phyloP scores from a whole-genome alignment of 1,140 invertebrate species.

The Polyergus mexicanus region DNA sequence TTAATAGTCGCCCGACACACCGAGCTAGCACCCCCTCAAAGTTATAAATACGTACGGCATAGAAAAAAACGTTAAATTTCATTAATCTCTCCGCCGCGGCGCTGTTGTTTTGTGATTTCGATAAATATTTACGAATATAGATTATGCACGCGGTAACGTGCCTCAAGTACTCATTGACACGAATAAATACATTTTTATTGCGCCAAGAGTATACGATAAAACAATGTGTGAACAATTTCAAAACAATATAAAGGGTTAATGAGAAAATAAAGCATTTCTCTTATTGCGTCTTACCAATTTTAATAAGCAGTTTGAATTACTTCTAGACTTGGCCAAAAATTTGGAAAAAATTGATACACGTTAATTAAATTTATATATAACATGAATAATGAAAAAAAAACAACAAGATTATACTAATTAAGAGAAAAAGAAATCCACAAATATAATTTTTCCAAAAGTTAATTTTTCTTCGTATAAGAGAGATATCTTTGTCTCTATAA shows the following conservation, averaged over 20 bases:
- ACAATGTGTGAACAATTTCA: background rate
- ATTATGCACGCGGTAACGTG: background rate
- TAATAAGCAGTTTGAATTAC: background rate
- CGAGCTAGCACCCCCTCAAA: background rate
- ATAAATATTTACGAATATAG: slow-evolving; percentile 17
- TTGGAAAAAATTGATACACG: background rate
- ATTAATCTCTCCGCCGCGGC: background rate
- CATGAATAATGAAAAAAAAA: no score
- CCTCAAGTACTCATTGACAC: background rate
- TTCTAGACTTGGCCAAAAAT: background rate
- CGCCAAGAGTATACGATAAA: background rate
- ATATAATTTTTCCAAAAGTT: background rate
- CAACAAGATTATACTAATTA: no score
- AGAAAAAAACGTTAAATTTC: background rate
- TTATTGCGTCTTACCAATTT: background rate
- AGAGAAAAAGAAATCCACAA: no score
- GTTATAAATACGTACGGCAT: background rate
- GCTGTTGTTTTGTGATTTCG: background rate
- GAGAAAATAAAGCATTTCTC: background rate
- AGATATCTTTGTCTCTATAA: background rate
- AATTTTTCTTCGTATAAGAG: background rate
- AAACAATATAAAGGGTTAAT: background rate
- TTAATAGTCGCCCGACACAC: slow-evolving; percentile 28
- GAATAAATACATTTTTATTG: background rate
- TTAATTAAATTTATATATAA: background rate